These are phyloP conservation scores for Anas acuta DNA, from an alignment of 2,797 vertebrate species.

Conservation along the genomic window DNA sequence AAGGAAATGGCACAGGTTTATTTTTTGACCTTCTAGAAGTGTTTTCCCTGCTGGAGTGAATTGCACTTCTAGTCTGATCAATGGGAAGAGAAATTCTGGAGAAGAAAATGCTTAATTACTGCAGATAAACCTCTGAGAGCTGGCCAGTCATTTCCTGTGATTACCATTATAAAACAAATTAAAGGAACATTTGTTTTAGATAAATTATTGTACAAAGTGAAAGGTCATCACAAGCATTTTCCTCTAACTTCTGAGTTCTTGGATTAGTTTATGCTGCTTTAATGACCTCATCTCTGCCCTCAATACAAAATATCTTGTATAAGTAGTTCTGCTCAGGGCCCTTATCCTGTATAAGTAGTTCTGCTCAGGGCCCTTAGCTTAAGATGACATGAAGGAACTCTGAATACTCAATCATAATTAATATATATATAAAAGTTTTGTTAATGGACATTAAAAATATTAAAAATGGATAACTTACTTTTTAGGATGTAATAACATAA, in stretches of 20 bases:
- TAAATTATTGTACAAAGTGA: slow-evolving; percentile 36
- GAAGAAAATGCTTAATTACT: slow-evolving; percentile 52
- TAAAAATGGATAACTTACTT: not conserved
- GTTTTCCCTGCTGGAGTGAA: slow-evolving; percentile 18
- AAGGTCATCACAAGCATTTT: slow-evolving; percentile 46
- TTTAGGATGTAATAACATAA: not conserved
- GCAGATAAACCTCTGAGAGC: slow-evolving; percentile 52
- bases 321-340: not conserved
- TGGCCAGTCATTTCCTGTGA: slow-evolving; percentile 5
- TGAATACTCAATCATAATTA: not conserved
- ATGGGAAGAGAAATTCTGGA: slow-evolving; percentile 26
- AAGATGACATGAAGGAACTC: not conserved
- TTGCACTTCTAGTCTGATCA: slow-evolving; percentile 29
- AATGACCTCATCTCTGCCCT: not conserved
- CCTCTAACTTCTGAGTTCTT: slow-evolving; percentile 38
- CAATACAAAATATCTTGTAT: not conserved
- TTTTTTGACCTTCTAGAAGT: slow-evolving; percentile 65
- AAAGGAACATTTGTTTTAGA: slow-evolving; percentile 51
- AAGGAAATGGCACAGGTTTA: slow-evolving; percentile 48
- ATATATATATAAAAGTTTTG: not conserved
- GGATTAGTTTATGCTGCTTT: not conserved
- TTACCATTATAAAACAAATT: slow-evolving; percentile 58
- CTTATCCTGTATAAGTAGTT: slow-evolving; percentile 23
- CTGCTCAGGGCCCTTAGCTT: not conserved
- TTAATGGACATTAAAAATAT: not conserved